Percentiles rank a stretch among this genome's conserved stretches.
Evolutionary conservation across 2,113 vertebrate species (phyloP).

Genomic region (Syngnathus floridae): DNA sequence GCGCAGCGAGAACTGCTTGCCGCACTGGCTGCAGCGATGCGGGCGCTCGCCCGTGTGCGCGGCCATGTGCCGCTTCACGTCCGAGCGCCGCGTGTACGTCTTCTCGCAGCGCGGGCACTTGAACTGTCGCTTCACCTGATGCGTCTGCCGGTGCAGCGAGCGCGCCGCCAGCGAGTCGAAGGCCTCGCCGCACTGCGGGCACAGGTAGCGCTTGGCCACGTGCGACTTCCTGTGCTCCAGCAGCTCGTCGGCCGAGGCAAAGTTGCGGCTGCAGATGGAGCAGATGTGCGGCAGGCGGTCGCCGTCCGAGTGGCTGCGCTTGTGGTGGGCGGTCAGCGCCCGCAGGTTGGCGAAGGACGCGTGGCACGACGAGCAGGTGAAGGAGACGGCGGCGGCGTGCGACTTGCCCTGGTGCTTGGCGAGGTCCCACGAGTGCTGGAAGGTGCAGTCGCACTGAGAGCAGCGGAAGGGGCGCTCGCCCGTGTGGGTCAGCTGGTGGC

Average conservation of each 20-base stretch:
- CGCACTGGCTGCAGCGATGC: conserved; percentile 62
- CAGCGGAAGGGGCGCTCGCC: conserved; percentile 69
- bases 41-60: conserved; percentile 67
- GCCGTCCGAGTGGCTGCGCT: conserved; percentile 43
- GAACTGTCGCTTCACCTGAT: conserved; percentile 55
- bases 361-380: conserved; percentile 57
- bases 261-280: conserved; percentile 64
- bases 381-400: conserved; percentile 60
- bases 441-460: conserved; percentile 64
- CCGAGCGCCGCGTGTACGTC: conserved; percentile 62
- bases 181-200: conserved; percentile 59
- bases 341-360: conserved; percentile 60
- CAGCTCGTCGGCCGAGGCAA: conserved; percentile 44
- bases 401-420: conserved; percentile 64
- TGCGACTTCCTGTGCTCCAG: conserved; percentile 59
- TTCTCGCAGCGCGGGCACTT: conserved; percentile 71
- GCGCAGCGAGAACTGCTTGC: conserved; percentile 64
- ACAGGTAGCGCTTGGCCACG: conserved; percentile 53
- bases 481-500: conserved; percentile 75
- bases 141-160: conserved; percentile 61
- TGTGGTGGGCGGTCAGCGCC: conserved; percentile 59
- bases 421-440: conserved; percentile 75
- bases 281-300: conserved; percentile 66
- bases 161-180: conserved; percentile 63
- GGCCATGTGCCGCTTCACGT: conserved; percentile 65